phyloP scores from a whole-genome alignment of 2,888 invertebrate genomes.

The Pantelozetes paolii region DNA sequence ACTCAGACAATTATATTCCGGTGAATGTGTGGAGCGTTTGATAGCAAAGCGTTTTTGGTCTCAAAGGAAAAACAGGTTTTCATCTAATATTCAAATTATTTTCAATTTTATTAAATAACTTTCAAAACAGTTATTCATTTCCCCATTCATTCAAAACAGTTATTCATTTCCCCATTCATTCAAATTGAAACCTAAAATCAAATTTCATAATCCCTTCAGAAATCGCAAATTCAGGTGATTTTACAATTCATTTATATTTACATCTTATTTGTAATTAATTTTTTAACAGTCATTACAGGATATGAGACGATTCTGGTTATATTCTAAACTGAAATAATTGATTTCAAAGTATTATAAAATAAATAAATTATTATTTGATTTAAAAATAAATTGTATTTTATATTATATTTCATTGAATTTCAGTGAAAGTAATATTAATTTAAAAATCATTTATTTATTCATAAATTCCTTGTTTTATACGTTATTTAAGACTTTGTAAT shows the following conservation, averaged over 20 bases:
- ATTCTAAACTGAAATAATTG: neutral
- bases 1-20: neutral
- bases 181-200: neutral
- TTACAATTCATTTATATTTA: neutral
- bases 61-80: conserved; percentile 9
- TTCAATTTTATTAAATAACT: neutral
- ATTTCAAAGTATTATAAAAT: neutral
- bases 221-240: conserved; percentile 22
- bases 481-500: too few relatives aligned
- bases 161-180: neutral
- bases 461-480: too few relatives aligned
- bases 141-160: neutral
- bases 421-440: too few relatives aligned
- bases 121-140: neutral
- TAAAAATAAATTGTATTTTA: too few relatives aligned
- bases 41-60: conserved; percentile 17
- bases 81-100: neutral
- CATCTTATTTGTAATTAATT: neutral
- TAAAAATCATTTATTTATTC: too few relatives aligned
- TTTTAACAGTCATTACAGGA: neutral
- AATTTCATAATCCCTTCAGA: neutral
- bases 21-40: neutral
- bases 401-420: too few relatives aligned
- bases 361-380: neutral
- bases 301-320: neutral